These are phyloP conservation scores for Gorsachius goisagi DNA, from an alignment of 2,113 vertebrate species.

Conservation along the genomic window DNA sequence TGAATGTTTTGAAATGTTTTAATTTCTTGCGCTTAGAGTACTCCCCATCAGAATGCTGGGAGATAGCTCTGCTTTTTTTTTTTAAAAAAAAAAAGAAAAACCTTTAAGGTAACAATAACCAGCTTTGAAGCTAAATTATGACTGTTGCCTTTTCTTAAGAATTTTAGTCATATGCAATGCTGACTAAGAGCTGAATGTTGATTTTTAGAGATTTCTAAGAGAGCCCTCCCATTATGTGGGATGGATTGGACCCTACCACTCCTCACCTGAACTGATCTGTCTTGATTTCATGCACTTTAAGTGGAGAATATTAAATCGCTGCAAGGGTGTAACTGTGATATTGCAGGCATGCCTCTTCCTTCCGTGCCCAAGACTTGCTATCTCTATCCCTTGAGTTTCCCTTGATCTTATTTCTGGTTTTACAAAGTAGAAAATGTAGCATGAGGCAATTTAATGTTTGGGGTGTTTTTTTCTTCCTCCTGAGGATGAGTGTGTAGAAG, in stretches of 20 bases:
- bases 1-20: background rate
- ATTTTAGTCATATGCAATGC: background rate
- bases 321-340: background rate
- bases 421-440: background rate
- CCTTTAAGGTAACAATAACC: background rate
- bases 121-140: background rate
- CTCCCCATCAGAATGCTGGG: background rate
- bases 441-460: background rate
- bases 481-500: background rate
- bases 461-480: background rate
- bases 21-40: background rate
- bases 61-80: background rate
- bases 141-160: background rate
- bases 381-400: background rate
- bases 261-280: background rate
- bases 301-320: background rate
- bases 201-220: background rate
- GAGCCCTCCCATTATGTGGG: background rate
- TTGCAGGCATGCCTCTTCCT: background rate
- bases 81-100: background rate
- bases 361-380: background rate
- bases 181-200: background rate
- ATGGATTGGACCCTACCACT: background rate
- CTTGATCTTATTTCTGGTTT: background rate
- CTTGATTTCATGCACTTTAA: background rate